A percentile compares a stretch with the other conserved stretches of the same genome.
These are phyloP conservation scores for Dermochelys coriacea DNA, from an alignment of 2,797 vertebrate species.

Conservation along the genomic window DNA sequence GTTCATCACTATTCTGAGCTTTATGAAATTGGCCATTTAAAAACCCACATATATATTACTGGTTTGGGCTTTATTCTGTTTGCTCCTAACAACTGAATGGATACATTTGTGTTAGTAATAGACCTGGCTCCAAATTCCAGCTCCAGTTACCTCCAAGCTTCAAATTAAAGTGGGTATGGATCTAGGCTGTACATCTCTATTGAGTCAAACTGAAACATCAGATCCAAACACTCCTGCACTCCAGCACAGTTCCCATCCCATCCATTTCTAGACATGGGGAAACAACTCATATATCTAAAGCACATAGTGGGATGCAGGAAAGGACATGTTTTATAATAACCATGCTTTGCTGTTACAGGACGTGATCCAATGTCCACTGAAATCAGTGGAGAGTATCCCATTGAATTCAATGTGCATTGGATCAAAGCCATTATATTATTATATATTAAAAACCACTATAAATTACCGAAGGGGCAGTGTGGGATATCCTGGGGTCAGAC, in stretches of 20 bases:
- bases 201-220: not conserved
- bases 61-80: not conserved
- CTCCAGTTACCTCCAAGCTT: conserved; percentile 11
- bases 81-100: not conserved
- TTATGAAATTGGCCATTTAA: not conserved
- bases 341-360: conserved; percentile 6
- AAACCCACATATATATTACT: not conserved
- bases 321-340: not conserved
- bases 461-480: conserved; percentile 28
- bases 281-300: not conserved
- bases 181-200: conserved; percentile 9
- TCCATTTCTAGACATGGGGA: not conserved
- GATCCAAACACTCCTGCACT: not conserved
- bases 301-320: accelerated
- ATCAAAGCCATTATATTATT: conserved; percentile 18
- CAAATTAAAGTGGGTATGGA: conserved; percentile 8
- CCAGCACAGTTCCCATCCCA: not conserved
- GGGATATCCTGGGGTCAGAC: conserved; percentile 52
- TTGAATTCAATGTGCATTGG: conserved; percentile 42
- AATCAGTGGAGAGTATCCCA: conserved; percentile 12
- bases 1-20: not conserved
- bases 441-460: conserved; percentile 41
- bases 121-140: not conserved
- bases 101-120: not conserved
- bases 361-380: conserved; percentile 26